Evolutionary conservation across 2,888 invertebrate species (phyloP), one percentile per base, ranked within the genome.

Genomic region (Drosophila longiperda): DNA sequence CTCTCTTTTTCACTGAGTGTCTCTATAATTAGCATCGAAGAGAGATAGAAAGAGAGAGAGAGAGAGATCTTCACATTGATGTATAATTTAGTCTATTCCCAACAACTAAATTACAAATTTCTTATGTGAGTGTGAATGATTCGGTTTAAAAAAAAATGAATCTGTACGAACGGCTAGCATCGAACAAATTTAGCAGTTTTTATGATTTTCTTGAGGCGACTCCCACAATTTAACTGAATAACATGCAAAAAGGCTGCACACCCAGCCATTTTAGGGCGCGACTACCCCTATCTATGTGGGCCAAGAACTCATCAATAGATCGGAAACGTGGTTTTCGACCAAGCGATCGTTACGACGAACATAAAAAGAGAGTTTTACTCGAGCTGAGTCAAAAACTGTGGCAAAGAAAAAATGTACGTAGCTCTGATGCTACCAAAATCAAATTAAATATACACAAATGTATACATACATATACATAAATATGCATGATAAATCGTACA

Each of bases 251-350:
- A 62, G 73, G 71, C 73, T 50, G 65, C 20, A 45, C 38, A 72
- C 66, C 70, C 65, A 54, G 17, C 15, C 63, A 49, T 50, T 42
- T 60, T 32, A 71, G 64, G 33, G 49, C 64, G 33, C 36, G 17
- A 20, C 29, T 48, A 33, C 42, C 34, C 23, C 52, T 59, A 59
- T 12, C 50, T 11, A n/a, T 48, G 32, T 36, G 50, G 60, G 55
- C 94, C 94, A 94, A 70, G 94, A 23, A 20, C 94, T 0, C 93
- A 8, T 45, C 94, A 20, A 93, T 93, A 29, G 95, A 96, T 90
- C 95, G 95, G 60, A 94, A 95, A 77, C 94, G 97, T 36, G 97
- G 97, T 40, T 97, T 97, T 93, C 97, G 97, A 90, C 97, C 97
- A 1, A 97, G 97, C 3, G 97, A 98, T 93, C 96, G 95, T 91